Percentiles rank a stretch among this genome's conserved stretches.
phyloP scores from a whole-genome alignment of 1,140 invertebrate species.

The Pararge aegeria region DNA sequence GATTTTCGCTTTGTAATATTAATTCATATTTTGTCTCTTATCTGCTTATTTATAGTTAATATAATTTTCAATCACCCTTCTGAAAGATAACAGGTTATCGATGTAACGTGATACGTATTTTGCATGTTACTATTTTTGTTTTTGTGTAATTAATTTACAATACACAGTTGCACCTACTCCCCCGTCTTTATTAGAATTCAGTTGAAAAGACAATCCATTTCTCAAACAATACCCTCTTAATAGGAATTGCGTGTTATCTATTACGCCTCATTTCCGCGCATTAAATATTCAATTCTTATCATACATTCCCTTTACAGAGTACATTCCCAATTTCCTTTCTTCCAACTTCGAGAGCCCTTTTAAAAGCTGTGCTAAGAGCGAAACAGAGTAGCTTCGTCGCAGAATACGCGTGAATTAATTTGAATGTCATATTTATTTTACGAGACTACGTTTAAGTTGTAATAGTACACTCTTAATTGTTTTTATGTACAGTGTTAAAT shows the following conservation, averaged over 20 bases:
- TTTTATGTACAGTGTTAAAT: too few species aligned
- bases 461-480: too few species aligned
- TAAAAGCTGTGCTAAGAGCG: constrained; percentile 3
- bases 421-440: too few species aligned
- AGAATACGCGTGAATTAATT: not conserved
- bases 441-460: too few species aligned
- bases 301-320: constrained; percentile 2
- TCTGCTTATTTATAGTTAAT: too few species aligned
- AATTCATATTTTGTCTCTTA: too few species aligned
- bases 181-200: not conserved
- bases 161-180: too few species aligned
- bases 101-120: too few species aligned
- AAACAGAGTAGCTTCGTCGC: not conserved
- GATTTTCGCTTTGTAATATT: constrained; percentile 2
- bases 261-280: not conserved
- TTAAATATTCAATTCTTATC: constrained; percentile 6
- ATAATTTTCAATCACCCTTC: too few species aligned
- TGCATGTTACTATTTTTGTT: too few species aligned
- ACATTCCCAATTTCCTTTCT: constrained; percentile 8
- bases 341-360: constrained; percentile 3
- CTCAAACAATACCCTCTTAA: not conserved
- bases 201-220: not conserved
- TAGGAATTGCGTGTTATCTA: not conserved
- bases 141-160: too few species aligned
- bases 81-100: too few species aligned